Evolutionary conservation across 2,113 vertebrate genomes (phyloP).

Genomic region (Percina caprodes): DNA sequence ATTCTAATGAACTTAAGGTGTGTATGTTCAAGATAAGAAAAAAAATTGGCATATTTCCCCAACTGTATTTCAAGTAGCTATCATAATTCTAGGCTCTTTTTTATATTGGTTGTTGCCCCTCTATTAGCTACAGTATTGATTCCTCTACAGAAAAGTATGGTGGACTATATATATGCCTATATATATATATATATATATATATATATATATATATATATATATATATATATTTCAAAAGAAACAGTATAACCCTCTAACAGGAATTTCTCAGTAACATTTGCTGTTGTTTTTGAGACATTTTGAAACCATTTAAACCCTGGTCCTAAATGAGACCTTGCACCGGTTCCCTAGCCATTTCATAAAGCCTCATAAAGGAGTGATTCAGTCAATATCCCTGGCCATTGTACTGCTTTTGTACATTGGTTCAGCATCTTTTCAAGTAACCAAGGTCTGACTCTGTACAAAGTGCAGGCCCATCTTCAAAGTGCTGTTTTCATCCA

Average conservation of each 20-base stretch:
- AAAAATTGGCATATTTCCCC: slow-evolving; percentile 34
- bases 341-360: slow-evolving; percentile 32
- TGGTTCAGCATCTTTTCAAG: slow-evolving; percentile 12
- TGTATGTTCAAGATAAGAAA: slow-evolving; percentile 2
- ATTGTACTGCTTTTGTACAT: slow-evolving; percentile 6
- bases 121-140: not conserved
- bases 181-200: too few species aligned
- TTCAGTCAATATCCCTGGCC: slow-evolving; percentile 28
- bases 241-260: not conserved
- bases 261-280: slow-evolving; percentile 24
- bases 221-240: not conserved
- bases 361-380: slow-evolving; percentile 1
- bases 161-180: not conserved
- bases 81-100: not conserved
- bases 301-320: slow-evolving; percentile 22
- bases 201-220: too few species aligned
- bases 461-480: slow-evolving; percentile 1
- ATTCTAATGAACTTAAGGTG: slow-evolving; percentile 49
- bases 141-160: not conserved
- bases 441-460: slow-evolving; percentile 42
- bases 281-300: slow-evolving; percentile 36
- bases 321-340: slow-evolving; percentile 47
- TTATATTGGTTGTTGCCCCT: not conserved
- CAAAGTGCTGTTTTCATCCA: slow-evolving; percentile 10
- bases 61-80: slow-evolving; percentile 19